Base-by-base conservation (phyloP, 2,113 vertebrate species). In the Ameiurus melas region DNA sequence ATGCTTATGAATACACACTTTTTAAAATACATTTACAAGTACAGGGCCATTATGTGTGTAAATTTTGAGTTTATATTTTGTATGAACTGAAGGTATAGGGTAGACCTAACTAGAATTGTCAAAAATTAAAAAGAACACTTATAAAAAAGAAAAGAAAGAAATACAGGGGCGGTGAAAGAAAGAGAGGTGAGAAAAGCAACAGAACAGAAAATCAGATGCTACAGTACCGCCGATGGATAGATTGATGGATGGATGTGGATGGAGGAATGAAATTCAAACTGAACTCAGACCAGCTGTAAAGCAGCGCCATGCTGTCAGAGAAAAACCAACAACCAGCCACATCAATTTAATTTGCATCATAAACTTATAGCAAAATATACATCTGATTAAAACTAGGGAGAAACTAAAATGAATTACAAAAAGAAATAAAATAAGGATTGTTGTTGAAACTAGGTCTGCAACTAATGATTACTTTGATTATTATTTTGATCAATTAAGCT, bases 261-360 rank as follows among this genome's bases (percentile, higher is more conserved):
- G 92, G 87, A 91, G 92, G 90, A 94, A 82, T 82, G 80, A 82
- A 82, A 82, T 57, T 82, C 94, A 92, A 95, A 95, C 93, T 91
- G 94, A 94, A 93, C 92, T 94, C 92, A 93, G 92, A 94, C 93
- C 92, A 33, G 87, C 83, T 91, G 90, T 90, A 88, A 91, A 85
- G 87, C 84, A 86, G 12, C 90, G 88, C 82, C 93, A 94, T 94
- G 94, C 95, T 94, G 95, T 94, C 90, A 92, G 89, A 93, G 93
- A 95, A 92, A 87, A 82, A 82, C 77, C 62, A 92, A 95, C 92
- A 95, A 93, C 70, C 93, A 91, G 88, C 94, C 88, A 95, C 90
- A 39, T 60, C 43, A 82, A 60, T 58, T 82, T 62, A 36, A 60
- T 22, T 36, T 22, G 13, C 55, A 82, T 60, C 5, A 60, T 39